These are phyloP conservation scores for Excalfactoria chinensis DNA, from an alignment of 2,113 vertebrate species.

Conservation along the genomic window DNA sequence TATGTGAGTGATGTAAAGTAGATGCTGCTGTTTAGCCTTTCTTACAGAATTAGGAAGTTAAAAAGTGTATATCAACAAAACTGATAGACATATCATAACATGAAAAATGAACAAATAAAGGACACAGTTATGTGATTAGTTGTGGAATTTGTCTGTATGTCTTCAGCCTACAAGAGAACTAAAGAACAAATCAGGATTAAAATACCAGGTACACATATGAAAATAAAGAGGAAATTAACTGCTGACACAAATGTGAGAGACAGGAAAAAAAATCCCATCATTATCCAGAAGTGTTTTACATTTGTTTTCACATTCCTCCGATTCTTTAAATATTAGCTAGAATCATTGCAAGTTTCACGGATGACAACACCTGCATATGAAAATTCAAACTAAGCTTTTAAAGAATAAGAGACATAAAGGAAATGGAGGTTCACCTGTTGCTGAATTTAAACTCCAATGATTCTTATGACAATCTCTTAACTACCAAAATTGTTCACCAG, in stretches of 20 bases:
- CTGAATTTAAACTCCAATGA: background rate
- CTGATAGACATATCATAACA: background rate
- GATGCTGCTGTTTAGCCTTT: constrained; percentile 37
- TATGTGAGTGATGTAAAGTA: constrained; percentile 21
- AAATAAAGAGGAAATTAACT: background rate
- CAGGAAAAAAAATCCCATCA: background rate
- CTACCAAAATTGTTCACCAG: background rate
- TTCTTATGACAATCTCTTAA: background rate
- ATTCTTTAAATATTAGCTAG: background rate
- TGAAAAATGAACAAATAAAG: background rate
- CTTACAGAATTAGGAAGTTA: background rate
- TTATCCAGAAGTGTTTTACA: background rate
- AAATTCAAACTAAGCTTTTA: background rate
- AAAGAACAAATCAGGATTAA: background rate
- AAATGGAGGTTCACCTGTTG: background rate
- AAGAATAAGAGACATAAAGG: background rate
- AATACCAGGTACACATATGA: background rate
- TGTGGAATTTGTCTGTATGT: background rate
- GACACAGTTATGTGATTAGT: background rate
- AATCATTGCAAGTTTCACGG: background rate
- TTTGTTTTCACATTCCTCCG: background rate
- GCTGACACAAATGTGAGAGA: background rate
- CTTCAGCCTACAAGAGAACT: background rate
- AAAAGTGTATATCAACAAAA: constrained; percentile 7
- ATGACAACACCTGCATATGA: background rate